A percentile compares a stretch with the other conserved stretches of the same genome.
phyloP scores from a whole-genome alignment of 2,888 invertebrate genomes.

The Orthosia incerta region DNA sequence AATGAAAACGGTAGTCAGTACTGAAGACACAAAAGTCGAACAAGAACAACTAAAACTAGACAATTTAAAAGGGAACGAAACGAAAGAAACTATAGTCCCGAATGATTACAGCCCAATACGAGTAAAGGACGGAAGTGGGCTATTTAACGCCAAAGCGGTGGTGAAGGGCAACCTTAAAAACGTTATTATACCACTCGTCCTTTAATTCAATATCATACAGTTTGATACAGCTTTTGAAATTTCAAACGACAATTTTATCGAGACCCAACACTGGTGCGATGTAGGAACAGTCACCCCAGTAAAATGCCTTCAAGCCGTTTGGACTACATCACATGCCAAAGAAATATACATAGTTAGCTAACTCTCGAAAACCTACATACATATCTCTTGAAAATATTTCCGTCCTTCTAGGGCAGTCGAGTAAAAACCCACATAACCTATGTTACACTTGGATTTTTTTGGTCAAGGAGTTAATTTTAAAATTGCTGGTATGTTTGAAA shows the following conservation, averaged over 20 bases:
- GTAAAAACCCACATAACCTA: neutral
- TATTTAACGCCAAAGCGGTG: slow-evolving; percentile 35
- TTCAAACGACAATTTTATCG: neutral
- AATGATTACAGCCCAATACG: slow-evolving; percentile 15
- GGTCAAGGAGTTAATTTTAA: neutral
- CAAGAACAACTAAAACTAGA: neutral
- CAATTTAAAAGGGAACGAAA: neutral
- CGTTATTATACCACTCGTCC: slow-evolving; percentile 3
- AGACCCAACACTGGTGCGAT: neutral
- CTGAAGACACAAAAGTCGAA: neutral
- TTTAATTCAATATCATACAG: slow-evolving; percentile 25
- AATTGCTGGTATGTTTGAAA: no score
- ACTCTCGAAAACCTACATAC: no score
- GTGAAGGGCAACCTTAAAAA: slow-evolving; percentile 26
- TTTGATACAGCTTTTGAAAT: neutral
- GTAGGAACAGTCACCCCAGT: no score
- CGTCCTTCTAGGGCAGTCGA: no score
- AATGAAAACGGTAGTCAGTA: neutral
- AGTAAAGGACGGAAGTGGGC: slow-evolving; percentile 53
- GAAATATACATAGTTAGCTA: no score
- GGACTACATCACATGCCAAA: no score
- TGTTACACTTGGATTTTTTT: neutral
- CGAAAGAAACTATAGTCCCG: neutral
- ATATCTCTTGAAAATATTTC: no score
- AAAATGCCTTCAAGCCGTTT: no score